Evolutionary conservation across 2,888 invertebrate genomes (phyloP).

Genomic region (Terebella lapidaria): DNA sequence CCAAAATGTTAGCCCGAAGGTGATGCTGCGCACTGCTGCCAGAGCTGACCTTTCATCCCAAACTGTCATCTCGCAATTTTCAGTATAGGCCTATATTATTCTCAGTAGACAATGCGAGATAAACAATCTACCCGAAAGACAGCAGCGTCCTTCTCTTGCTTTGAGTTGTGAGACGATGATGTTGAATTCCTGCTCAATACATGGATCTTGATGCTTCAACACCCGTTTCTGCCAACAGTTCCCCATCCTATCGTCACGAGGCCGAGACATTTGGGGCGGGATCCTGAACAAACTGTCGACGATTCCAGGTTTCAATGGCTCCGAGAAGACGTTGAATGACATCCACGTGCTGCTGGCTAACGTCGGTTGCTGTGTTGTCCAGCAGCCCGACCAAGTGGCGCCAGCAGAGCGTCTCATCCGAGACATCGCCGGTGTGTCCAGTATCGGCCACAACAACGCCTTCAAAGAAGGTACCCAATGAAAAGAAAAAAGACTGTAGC

Average conservation of each 20-base stretch:
- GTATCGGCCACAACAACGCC: slow-evolving; percentile 53
- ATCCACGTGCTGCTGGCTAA: slow-evolving; percentile 45
- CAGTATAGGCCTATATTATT: too few species aligned
- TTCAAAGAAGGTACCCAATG: slow-evolving; percentile 1
- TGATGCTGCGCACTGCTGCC: too few species aligned
- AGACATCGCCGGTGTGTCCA: slow-evolving; percentile 56
- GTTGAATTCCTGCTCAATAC: too few species aligned
- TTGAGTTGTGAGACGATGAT: too few species aligned
- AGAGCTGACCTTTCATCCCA: too few species aligned
- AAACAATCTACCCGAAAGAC: too few species aligned
- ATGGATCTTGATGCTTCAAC: neutral
- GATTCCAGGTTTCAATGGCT: slow-evolving; percentile 55
- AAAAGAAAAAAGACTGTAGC: too few species aligned
- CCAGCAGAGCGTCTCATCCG: slow-evolving; percentile 59
- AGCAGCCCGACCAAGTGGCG: slow-evolving; percentile 56
- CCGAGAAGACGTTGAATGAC: neutral
- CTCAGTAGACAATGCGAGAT: too few species aligned
- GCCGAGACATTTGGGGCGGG: slow-evolving; percentile 59
- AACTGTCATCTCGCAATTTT: too few species aligned
- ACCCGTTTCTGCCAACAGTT: slow-evolving; percentile 43
- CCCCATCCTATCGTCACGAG: slow-evolving; percentile 60
- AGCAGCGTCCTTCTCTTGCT: too few species aligned
- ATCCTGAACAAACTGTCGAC: slow-evolving; percentile 61
- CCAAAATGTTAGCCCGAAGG: too few species aligned
- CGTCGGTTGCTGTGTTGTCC: slow-evolving; percentile 59